phyloP scores from a whole-genome alignment of 2,888 invertebrate genomes.

The Auanema sp. region DNA sequence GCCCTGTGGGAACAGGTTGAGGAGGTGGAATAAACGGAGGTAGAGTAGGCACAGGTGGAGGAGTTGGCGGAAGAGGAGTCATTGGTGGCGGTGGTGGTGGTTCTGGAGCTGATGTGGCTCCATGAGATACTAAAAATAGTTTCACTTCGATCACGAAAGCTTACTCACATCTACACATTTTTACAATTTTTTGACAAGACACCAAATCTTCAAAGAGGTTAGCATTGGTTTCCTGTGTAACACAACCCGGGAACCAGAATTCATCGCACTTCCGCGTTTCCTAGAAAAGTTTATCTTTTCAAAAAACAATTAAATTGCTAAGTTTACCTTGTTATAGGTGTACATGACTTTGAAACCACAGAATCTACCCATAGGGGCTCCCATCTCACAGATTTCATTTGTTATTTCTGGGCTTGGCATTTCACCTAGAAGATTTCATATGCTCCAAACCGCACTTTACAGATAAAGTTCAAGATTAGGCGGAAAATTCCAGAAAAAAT shows the following conservation, averaged over 20 bases:
- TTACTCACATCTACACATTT: conserved; percentile 49
- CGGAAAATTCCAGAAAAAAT: no score
- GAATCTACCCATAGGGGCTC: conserved; percentile 57
- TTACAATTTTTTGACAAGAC: conserved; percentile 48
- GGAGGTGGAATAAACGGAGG: not conserved
- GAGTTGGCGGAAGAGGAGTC: conserved; percentile 29
- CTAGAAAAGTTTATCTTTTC: conserved; percentile 15
- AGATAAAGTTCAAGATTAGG: no score
- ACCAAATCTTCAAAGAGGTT: conserved; percentile 55
- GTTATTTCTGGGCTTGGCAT: conserved; percentile 8
- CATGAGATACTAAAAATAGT: conserved; percentile 14
- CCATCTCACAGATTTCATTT: conserved; percentile 51
- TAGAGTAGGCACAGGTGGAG: conserved; percentile 23
- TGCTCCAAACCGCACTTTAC: no score
- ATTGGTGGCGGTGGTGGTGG: conserved; percentile 28
- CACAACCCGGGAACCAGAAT: conserved; percentile 61
- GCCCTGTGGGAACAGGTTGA: conserved; percentile 19
- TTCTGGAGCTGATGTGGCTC: conserved; percentile 28
- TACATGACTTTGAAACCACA: conserved; percentile 59
- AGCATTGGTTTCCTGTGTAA: conserved; percentile 56
- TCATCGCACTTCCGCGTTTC: conserved; percentile 61
- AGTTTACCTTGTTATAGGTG: conserved; percentile 37
- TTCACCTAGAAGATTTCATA: no score
- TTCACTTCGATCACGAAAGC: not conserved
- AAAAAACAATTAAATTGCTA: not conserved